Conservation (phyloP, 2,888 invertebrate species). For the Acanthoscelides obtectus region DNA sequence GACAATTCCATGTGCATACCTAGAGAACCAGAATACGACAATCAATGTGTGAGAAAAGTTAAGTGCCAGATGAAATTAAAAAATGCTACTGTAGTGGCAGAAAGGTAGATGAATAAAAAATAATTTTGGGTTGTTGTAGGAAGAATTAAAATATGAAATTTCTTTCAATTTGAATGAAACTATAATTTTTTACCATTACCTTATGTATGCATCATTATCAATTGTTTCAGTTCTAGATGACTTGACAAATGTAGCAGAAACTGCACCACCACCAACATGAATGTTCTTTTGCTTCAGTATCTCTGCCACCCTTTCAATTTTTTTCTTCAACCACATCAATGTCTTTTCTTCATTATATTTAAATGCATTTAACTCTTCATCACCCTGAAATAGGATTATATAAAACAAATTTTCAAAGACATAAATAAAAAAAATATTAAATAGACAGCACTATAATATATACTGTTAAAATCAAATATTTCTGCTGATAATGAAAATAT, state of each 20-base stretch:
- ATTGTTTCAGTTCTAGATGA: constrained; percentile 49
- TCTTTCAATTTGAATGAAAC: too few relatives aligned
- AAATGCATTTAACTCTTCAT: constrained; percentile 69
- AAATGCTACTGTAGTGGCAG: too few relatives aligned
- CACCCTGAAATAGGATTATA: constrained; percentile 49
- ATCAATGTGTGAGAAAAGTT: too few relatives aligned
- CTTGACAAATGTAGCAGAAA: constrained; percentile 72
- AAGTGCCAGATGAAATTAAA: too few relatives aligned
- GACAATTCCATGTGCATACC: constrained; percentile 74
- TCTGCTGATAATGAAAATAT: too few relatives aligned
- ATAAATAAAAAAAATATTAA: not conserved
- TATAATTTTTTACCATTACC: too few relatives aligned
- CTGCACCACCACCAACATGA: constrained; percentile 68
- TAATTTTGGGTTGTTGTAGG: too few relatives aligned
- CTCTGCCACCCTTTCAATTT: constrained; percentile 61
- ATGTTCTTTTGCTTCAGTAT: constrained; percentile 64
- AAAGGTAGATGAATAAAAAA: too few relatives aligned
- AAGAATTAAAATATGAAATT: too few relatives aligned
- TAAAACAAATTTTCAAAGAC: not conserved
- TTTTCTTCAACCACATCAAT: constrained; percentile 68
- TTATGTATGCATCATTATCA: constrained; percentile 58
- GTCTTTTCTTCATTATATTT: constrained; percentile 78
- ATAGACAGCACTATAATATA: not conserved
- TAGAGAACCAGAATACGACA: not conserved
- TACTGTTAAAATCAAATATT: not conserved